These are phyloP conservation scores for Pseudoatta argentina DNA, from an alignment of 1,140 invertebrate species.

Conservation along the genomic window DNA sequence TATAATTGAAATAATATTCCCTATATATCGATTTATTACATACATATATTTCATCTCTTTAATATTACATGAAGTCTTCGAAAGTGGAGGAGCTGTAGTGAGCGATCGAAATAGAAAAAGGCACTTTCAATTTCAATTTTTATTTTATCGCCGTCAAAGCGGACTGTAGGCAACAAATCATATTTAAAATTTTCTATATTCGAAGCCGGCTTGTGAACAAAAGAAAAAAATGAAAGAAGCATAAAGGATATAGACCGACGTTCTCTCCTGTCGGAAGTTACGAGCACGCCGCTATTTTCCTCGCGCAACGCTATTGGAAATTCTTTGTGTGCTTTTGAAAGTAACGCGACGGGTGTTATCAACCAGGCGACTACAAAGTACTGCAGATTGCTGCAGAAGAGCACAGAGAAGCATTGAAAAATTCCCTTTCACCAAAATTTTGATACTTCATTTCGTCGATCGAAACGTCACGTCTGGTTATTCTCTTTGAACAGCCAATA, in stretches of 20 bases:
- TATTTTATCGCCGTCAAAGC: not conserved
- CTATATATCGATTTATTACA: not conserved
- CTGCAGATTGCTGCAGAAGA: constrained; percentile 40
- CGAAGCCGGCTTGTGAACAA: not conserved
- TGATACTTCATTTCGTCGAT: not conserved
- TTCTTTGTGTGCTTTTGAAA: constrained; percentile 66
- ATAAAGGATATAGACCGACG: constrained; percentile 45
- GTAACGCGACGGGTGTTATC: constrained; percentile 45
- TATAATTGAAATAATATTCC: not conserved
- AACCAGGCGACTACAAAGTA: constrained; percentile 44
- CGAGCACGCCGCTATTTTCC: constrained; percentile 56
- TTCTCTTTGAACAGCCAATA: not conserved
- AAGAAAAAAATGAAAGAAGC: not conserved
- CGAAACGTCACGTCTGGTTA: not conserved
- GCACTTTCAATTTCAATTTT: not conserved
- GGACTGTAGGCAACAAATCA: constrained; percentile 8
- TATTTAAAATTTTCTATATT: constrained; percentile 45
- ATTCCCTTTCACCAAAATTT: constrained; percentile 35
- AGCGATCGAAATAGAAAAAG: not conserved
- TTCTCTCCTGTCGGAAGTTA: constrained; percentile 54
- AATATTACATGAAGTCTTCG: not conserved
- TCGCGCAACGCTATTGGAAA: constrained; percentile 70
- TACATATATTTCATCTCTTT: not conserved
- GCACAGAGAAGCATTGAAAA: constrained; percentile 27
- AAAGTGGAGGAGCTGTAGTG: not conserved